Percentiles rank a stretch among this genome's conserved stretches.
These are phyloP conservation scores for Dendrocincla tyrannina DNA, from an alignment of 2,797 vertebrate species.

Conservation along the genomic window DNA sequence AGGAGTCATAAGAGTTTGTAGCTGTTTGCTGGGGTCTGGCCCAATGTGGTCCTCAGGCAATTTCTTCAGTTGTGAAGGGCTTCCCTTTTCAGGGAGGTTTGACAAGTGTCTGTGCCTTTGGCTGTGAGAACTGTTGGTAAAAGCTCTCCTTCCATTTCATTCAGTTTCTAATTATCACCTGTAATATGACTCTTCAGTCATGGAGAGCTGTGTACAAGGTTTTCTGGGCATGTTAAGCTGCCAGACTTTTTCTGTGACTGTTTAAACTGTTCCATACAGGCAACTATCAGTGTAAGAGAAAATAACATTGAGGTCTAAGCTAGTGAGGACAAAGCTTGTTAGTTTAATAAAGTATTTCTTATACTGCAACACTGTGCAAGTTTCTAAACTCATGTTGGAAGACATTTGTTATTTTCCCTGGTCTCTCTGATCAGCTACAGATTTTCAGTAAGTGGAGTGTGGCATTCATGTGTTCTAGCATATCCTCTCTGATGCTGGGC, in stretches of 20 bases:
- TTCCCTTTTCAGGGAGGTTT: not conserved
- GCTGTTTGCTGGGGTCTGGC: not conserved
- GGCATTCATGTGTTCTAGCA: not conserved
- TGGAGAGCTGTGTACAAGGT: not conserved
- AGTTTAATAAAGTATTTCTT: not conserved
- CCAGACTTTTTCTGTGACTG: not conserved
- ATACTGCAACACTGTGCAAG: not conserved
- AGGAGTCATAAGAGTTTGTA: not conserved
- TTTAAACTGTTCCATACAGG: not conserved
- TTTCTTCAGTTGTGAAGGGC: not conserved
- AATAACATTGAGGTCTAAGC: not conserved
- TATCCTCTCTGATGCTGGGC: not conserved
- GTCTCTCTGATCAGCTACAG: not conserved
- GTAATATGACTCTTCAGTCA: not conserved
- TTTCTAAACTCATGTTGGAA: not conserved
- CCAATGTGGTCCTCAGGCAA: not conserved
- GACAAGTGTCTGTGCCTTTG: not conserved
- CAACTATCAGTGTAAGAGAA: not conserved
- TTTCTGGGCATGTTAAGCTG: not conserved
- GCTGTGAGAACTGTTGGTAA: not conserved
- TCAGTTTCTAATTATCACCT: not conserved
- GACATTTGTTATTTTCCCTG: not conserved
- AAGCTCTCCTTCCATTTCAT: not conserved
- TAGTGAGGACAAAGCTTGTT: not conserved
- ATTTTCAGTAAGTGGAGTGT: not conserved